Evolutionary conservation across 2,888 invertebrate species (phyloP).

Genomic region (Molorchus minor): DNA sequence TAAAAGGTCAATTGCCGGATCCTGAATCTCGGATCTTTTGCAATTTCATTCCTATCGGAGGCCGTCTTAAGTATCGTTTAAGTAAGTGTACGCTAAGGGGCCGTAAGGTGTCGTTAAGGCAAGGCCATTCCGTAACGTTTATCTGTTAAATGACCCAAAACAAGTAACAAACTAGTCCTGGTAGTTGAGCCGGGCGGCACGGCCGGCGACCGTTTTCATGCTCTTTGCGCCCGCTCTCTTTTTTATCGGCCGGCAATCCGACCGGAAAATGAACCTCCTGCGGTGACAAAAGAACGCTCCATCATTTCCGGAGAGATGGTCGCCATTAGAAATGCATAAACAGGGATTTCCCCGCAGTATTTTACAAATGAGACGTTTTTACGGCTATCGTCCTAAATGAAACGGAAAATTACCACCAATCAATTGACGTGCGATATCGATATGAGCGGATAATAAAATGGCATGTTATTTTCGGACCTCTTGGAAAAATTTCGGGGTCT

Average conservation of each 20-base stretch:
- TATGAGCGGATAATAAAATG: constrained; percentile 1
- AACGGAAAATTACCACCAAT: constrained; percentile 51
- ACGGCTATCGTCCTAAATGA: constrained; percentile 52
- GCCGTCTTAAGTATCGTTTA: constrained; percentile 43
- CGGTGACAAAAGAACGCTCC: constrained; percentile 64
- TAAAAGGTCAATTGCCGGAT: constrained; percentile 23
- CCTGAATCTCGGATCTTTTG: constrained; percentile 37
- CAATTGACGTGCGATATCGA: constrained; percentile 37
- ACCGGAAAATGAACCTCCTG: constrained; percentile 66
- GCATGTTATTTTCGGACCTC: not conserved
- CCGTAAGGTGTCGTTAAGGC: constrained; percentile 62
- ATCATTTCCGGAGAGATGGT: constrained; percentile 63
- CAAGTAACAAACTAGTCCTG: constrained; percentile 61
- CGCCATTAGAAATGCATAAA: constrained; percentile 63
- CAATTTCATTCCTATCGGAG: constrained; percentile 44
- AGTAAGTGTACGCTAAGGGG: constrained; percentile 40
- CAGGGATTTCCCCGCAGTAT: constrained; percentile 56
- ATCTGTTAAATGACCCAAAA: constrained; percentile 58
- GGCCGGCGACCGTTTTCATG: constrained; percentile 58
- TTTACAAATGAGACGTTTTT: constrained; percentile 51
- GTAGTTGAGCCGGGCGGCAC: constrained; percentile 2
- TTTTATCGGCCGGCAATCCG: constrained; percentile 63
- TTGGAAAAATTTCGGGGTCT: no score
- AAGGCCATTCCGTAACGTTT: constrained; percentile 61
- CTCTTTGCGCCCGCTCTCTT: constrained; percentile 60